These are phyloP conservation scores for Embidobia sp. DNA, from an alignment of 2,888 invertebrate genomes.

Conservation along the genomic window DNA sequence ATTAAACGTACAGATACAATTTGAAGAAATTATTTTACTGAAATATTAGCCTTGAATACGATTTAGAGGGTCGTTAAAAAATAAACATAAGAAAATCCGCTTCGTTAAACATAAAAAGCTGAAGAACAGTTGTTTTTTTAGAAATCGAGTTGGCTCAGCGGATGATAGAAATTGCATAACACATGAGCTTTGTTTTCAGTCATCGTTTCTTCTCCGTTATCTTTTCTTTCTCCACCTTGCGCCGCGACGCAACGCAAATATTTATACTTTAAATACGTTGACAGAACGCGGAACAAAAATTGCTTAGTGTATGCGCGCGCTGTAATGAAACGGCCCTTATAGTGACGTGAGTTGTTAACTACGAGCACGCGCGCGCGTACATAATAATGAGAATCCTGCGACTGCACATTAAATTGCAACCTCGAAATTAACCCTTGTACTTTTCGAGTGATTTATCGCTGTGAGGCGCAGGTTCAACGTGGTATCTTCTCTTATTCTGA, in stretches of 20 bases:
- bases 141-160: neutral
- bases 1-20: too few species aligned
- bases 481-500: slow-evolving; percentile 14
- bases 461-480: slow-evolving; percentile 10
- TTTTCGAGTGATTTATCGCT: slow-evolving; percentile 43
- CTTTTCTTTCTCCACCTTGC: slow-evolving; percentile 17
- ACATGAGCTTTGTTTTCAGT: slow-evolving; percentile 27
- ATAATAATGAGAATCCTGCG: slow-evolving; percentile 40
- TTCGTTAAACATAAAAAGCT: too few species aligned
- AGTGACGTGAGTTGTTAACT: slow-evolving; percentile 28
- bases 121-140: neutral
- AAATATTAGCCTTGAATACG: too few species aligned
- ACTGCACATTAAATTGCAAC: slow-evolving; percentile 53
- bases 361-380: slow-evolving; percentile 27
- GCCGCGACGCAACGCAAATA: slow-evolving; percentile 25
- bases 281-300: slow-evolving; percentile 36
- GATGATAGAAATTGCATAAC: slow-evolving; percentile 31
- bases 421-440: slow-evolving; percentile 54
- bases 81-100: too few species aligned
- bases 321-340: slow-evolving; percentile 41
- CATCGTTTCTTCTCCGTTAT: slow-evolving; percentile 26
- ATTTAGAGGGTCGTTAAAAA: too few species aligned
- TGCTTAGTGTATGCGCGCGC: slow-evolving; percentile 5
- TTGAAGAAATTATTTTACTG: too few species aligned
- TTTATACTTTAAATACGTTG: slow-evolving; percentile 36